Evolutionary conservation across 1,140 invertebrate genomes (phyloP), one percentile per base, ranked within the genome.

Genomic region (Calephelis nemesis): DNA sequence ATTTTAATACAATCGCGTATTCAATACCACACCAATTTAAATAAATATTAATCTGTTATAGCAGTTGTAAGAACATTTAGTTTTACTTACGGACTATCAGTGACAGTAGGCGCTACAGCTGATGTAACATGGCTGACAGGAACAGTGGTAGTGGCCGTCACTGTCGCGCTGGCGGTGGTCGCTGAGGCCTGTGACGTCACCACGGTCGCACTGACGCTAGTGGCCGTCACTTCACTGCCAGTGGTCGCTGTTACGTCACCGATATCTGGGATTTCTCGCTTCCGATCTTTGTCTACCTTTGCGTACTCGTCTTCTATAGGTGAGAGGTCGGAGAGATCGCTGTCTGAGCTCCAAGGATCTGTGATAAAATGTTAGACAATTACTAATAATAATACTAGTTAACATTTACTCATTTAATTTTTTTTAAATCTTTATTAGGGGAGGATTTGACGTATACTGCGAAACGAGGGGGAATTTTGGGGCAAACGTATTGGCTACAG

Each of bases 271-370:
- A 85, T 74, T 62, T 89, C 87, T 15, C 84, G 79, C 12, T 85
- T 79, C 47, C 74, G 74, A 19, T 82, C 80, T 68, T 91, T 91
- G 64, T 91, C 88, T 30, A 91, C 86, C 74, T 88, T 89, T 11
- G 88, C 88, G 64, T 91, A 91, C 50, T 91, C 88, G 66, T 91
- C 88, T 65, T 91, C 88, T 10, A 91, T 79, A 4, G 88, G 88
- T 4, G 88, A 91, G 39, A 91, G 68, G 63, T 91, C 88, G 5
- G 88, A 91, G 0, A 91, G 76, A 68, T 91, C 88, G 71, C 88
- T 91, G 72, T 91, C 88, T 6, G 88, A 91, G 62, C 88, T 91
- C 86, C 87, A 91, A n/a, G 88, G 88, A 82, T 90, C 88, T 90
- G 68, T n/a, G 62, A 74, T 63, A 66, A 49, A 4, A 30, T 30